Base-by-base conservation (phyloP, 2,113 vertebrate species). In the Cacatua alba region DNA sequence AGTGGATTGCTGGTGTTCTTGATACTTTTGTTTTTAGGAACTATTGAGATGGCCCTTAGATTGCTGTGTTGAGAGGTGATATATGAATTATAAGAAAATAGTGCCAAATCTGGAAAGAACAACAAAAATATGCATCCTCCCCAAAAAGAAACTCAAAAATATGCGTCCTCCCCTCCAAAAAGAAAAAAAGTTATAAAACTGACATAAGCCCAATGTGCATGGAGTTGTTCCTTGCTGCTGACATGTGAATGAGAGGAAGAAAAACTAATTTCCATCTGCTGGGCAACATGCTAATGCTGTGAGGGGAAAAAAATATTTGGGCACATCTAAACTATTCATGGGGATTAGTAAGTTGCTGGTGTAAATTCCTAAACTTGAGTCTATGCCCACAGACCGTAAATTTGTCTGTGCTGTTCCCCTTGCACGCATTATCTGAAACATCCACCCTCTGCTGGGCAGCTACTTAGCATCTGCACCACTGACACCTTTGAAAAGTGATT, bases 401-500 rank as follows among this genome's bases (percentile, higher is more conserved):
- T 74, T 78, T 65, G 18, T 67, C 63, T 67, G n/a, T 57, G 68
- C 49, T 31, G 24, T 67, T 80, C 44, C 35, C 81, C 41, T 59
- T 65, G 65, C 26, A 70, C 17, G 28, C 25, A 2, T 64, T 33
- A 16, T 17, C 29, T 52, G 59, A 43, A 83, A 65, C 29, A 77
- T 52, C 17, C 35, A 6, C 63, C 72, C 0, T 0, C 67, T 1
- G 2, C 35, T 16, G 41, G 13, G 52, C 6, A 3, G 21, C 44
- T 65, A n/a, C 72, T 86, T 28, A 7, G 20, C 4, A 0, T n/a
- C 57, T 79, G 35, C 74, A 64, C 69, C 35, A 3, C 17, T 1
- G 65, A 26, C 60, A 51, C 17, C n/a, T 82, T 1, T 59, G 44
- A 17, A 68, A 43, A 65, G 81, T 51, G 48, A 62, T 28, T 25